Percentiles rank a stretch among this genome's conserved stretches.
phyloP scores from a whole-genome alignment of 2,113 vertebrate species.

The Dendropsophus ebraccatus region DNA sequence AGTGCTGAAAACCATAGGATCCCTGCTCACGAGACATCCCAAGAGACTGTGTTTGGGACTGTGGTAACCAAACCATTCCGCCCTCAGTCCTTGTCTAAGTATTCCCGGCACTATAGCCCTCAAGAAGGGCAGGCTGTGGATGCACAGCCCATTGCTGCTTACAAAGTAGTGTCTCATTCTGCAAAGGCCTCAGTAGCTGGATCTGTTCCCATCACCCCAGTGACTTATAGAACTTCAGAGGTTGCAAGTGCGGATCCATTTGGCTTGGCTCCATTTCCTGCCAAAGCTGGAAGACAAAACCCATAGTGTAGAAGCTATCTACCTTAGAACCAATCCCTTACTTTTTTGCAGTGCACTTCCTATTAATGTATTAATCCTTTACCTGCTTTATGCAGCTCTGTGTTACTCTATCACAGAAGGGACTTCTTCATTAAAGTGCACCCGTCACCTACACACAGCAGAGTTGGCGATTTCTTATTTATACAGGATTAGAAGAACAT shows the following conservation, averaged over 20 bases:
- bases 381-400: neutral
- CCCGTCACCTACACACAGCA: neutral
- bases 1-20: conserved; percentile 60
- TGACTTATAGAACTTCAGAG: conserved; percentile 84
- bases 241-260: conserved; percentile 82
- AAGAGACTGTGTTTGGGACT: conserved; percentile 72
- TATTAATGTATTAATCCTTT: conserved; percentile 45
- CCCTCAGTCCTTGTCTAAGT: conserved; percentile 88
- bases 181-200: conserved; percentile 76
- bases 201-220: conserved; percentile 76
- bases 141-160: conserved; percentile 79
- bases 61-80: conserved; percentile 79
- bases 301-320: conserved; percentile 70
- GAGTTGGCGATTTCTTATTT: neutral
- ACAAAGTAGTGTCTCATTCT: conserved; percentile 87
- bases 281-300: conserved; percentile 87
- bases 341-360: conserved; percentile 22
- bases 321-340: neutral
- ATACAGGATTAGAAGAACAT: too few species aligned
- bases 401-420: neutral
- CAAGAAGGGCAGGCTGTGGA: conserved; percentile 69
- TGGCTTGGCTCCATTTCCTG: conserved; percentile 89
- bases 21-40: conserved; percentile 65
- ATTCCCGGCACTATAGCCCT: conserved; percentile 92
- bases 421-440: neutral